A percentile compares a stretch with the other conserved stretches of the same genome.
Conservation (phyloP, 64 coral and sea anemone species). For the Astreopora myriophthalma region DNA sequence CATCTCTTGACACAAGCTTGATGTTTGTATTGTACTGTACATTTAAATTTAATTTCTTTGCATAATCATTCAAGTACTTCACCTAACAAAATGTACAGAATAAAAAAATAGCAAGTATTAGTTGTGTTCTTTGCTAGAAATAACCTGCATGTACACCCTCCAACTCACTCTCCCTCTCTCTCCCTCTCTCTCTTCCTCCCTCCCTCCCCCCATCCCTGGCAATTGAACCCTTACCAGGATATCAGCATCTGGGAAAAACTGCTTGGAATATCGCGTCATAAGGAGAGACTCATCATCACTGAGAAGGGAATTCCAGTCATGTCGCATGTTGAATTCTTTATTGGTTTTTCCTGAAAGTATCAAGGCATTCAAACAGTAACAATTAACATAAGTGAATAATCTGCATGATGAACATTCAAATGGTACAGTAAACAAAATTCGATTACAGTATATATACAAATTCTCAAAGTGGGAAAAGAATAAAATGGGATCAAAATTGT, state of each 20-base stretch:
- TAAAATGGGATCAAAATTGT: no score
- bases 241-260: constrained; percentile 92
- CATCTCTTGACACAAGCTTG: constrained; percentile 69
- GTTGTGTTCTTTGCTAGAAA: no score
- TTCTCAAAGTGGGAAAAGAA: no score
- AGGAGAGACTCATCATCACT: constrained; percentile 96
- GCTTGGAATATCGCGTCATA: constrained; percentile 87
- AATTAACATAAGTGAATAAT: no score
- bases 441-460: no score
- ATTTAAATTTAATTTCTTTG: constrained; percentile 83
- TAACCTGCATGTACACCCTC: no score
- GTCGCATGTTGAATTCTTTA: constrained; percentile 97
- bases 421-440: no score
- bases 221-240: constrained; percentile 82
- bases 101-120: not conserved
- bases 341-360: constrained; percentile 87
- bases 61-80: constrained; percentile 88
- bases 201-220: no score
- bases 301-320: constrained; percentile 99
- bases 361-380: not conserved
- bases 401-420: no score
- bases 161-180: no score
- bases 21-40: constrained; percentile 95
- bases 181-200: no score
- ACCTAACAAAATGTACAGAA: constrained; percentile 44